Percentiles rank a stretch among this genome's conserved stretches.
Evolutionary conservation across 1,140 invertebrate genomes (phyloP).

Genomic region (Carcinoscorpius rotundicauda): DNA sequence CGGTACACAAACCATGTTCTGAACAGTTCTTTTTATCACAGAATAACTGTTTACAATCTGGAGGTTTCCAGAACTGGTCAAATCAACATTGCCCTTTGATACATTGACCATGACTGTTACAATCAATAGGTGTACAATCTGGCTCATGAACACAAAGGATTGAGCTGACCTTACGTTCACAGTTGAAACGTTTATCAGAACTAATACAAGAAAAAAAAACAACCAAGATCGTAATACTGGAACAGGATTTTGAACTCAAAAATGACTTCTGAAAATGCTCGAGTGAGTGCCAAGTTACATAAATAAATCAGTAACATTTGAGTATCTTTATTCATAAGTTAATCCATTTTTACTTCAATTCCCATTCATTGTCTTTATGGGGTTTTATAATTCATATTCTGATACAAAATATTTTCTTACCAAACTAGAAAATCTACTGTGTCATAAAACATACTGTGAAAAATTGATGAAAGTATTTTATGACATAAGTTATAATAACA

Average conservation of each 20-base stretch:
- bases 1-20: slow-evolving; percentile 27
- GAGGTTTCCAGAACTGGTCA: slow-evolving; percentile 28
- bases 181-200: slow-evolving; percentile 25
- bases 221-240: neutral
- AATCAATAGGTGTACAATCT: slow-evolving; percentile 29
- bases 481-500: too few relatives aligned
- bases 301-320: too few relatives aligned
- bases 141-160: slow-evolving; percentile 33
- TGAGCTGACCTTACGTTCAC: slow-evolving; percentile 32
- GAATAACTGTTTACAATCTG: slow-evolving; percentile 27
- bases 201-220: slow-evolving; percentile 3
- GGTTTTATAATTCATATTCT: too few relatives aligned
- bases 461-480: too few relatives aligned
- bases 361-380: too few relatives aligned
- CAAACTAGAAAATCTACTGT: too few relatives aligned
- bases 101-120: slow-evolving; percentile 23
- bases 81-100: slow-evolving; percentile 29
- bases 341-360: too few relatives aligned
- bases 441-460: too few relatives aligned
- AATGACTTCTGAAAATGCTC: neutral
- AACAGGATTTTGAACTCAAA: slow-evolving; percentile 1
- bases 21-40: slow-evolving; percentile 28
- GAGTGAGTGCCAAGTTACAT: neutral
- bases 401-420: too few relatives aligned
- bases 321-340: too few relatives aligned